Base-by-base conservation (phyloP, 2,888 invertebrate genomes). In the Pediacus dermestoides region DNA sequence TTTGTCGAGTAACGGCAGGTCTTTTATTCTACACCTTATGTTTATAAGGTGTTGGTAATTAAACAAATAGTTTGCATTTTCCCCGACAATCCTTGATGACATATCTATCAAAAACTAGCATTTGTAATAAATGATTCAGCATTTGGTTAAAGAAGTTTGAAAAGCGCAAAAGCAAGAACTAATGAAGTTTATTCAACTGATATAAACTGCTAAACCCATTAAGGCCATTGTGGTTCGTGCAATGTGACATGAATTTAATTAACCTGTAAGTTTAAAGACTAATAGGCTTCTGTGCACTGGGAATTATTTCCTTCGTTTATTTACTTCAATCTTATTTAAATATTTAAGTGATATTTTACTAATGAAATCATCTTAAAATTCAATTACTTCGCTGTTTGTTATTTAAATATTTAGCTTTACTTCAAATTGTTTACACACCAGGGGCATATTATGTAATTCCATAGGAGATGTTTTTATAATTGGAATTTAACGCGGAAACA, bases 141-240 rank as follows among this genome's bases (percentile, higher is more conserved):
- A 18, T 18, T 23, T 7, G 23, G 9, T 23, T 23, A 23, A 23
- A 23, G 23, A 23, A 23, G 8, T 23, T 23, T 23, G 23, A 10
- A 23, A 23, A 6, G n/a, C 9, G 23, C 3, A 23, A n/a, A 23
- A 23, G 23, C 9, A 23, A 23, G 33, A 28, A 34, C 39, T 39
- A 39, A 39, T 39, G 39, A 39, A 39, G 39, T 39, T 39, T 39
- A 39, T 39, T 39, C 39, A 33, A 28, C 22, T 39, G 34, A 33
- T 39, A 39, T 34, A 39, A 34, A 39, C 39, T 34, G 39, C 28
- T 39, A 39, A 39, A 39, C 39, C 28, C 39, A 39, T 34, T 39
- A 39, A 18, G 32, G 34, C 28, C 32, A 33, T 39, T 39, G 39
- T 39, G 39, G 39, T 34, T 34, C 18, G 39, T 21, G 22, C 34